Evolutionary conservation across 2,888 invertebrate species (phyloP).

Genomic region (Tholera decimalis): DNA sequence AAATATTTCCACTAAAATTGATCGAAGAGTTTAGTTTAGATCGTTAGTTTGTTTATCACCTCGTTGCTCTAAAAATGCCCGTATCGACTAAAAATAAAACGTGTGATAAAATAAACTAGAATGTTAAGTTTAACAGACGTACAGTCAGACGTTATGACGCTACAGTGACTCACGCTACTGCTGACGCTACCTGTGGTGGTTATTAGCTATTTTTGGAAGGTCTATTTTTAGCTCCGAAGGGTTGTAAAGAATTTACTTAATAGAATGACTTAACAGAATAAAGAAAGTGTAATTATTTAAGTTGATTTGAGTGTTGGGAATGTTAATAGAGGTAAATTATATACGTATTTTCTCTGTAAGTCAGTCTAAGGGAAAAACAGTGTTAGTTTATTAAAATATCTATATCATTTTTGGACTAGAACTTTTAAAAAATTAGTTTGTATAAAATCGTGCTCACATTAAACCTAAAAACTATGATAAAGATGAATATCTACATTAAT

Average conservation of each 20-base stretch:
- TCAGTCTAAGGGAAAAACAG: not conserved
- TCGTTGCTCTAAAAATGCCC: not conserved
- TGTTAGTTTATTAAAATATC: not conserved
- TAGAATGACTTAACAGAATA: conserved; percentile 46
- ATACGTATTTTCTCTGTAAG: not conserved
- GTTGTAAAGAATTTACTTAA: conserved; percentile 42
- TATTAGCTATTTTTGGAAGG: conserved; percentile 39
- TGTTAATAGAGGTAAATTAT: conserved; percentile 30
- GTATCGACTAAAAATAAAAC: not conserved
- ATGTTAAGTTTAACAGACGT: conserved; percentile 7
- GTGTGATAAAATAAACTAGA: conserved; percentile 6
- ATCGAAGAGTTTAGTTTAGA: not conserved
- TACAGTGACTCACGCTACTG: conserved; percentile 23
- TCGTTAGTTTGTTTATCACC: not conserved
- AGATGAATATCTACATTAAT: conserved; percentile 4
- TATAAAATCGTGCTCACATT: not conserved
- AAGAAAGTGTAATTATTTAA: conserved; percentile 28
- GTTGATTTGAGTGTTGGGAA: conserved; percentile 24
- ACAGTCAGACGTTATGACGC: conserved; percentile 29
- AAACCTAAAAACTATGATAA: not conserved
- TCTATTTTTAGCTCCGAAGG: conserved; percentile 54
- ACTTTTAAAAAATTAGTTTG: no score
- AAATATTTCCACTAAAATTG: not conserved
- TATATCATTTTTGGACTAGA: no score
- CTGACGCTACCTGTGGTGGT: conserved; percentile 36